A percentile compares a stretch with the other conserved stretches of the same genome.
Evolutionary conservation across 2,888 invertebrate species (phyloP).

Genomic region (Pristionchus entomophagus): DNA sequence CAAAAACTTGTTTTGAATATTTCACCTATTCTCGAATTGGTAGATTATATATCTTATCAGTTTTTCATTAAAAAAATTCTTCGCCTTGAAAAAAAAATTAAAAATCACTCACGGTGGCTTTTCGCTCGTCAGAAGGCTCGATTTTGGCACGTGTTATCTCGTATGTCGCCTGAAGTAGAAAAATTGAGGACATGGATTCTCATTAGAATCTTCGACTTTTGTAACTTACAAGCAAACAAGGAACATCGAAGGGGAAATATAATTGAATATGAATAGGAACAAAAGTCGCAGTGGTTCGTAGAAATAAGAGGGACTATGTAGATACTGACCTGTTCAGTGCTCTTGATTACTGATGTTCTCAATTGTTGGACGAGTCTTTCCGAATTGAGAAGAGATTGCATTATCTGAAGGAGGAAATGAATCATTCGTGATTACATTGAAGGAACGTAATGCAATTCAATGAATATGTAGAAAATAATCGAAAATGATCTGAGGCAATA

Average conservation of each 20-base stretch:
- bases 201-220: too few relatives aligned
- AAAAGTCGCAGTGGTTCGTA: too few relatives aligned
- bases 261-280: too few relatives aligned
- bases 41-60: too few relatives aligned
- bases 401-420: constrained; percentile 41
- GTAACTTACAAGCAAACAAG: not conserved
- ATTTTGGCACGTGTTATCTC: constrained; percentile 15
- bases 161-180: constrained; percentile 33
- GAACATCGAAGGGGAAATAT: too few relatives aligned
- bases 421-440: not conserved
- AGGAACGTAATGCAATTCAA: not conserved
- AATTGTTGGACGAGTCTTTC: constrained; percentile 68
- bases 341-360: constrained; percentile 69
- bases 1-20: not conserved
- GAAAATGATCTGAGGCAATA: not conserved
- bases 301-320: not conserved
- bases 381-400: constrained; percentile 61
- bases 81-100: too few relatives aligned
- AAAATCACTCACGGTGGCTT: constrained; percentile 23
- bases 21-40: too few relatives aligned
- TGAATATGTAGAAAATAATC: not conserved
- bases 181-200: not conserved
- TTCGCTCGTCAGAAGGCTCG: constrained; percentile 8
- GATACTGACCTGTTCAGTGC: constrained; percentile 70
- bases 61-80: too few relatives aligned